Evolutionary conservation across 1,140 invertebrate genomes (phyloP).

Genomic region (Delia radicum): DNA sequence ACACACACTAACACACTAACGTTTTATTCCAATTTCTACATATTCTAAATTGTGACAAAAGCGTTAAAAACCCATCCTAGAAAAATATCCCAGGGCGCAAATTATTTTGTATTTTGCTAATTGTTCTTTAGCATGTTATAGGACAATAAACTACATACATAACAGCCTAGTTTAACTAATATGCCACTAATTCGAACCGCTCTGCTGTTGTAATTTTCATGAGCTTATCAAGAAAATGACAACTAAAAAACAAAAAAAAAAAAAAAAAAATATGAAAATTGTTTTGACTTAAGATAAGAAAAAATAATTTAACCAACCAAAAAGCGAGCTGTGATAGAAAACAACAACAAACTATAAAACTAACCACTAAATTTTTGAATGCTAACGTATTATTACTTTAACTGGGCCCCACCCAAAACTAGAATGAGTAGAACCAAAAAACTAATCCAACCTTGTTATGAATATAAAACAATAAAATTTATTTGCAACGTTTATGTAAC

Average conservation of each 20-base stretch:
- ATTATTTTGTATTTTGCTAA: conserved; percentile 28
- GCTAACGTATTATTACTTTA: background rate
- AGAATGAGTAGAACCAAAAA: background rate
- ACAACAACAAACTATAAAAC: background rate
- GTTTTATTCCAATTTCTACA: background rate
- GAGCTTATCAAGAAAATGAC: background rate
- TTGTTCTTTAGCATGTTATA: conserved; percentile 21
- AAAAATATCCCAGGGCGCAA: conserved; percentile 19
- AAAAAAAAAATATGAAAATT: conserved; percentile 25
- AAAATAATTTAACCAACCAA: too few relatives aligned
- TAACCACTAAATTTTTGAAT: background rate
- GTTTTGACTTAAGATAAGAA: conserved; percentile 29
- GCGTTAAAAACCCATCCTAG: conserved; percentile 13
- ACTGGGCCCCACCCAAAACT: conserved; percentile 5
- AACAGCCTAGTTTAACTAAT: conserved; percentile 12
- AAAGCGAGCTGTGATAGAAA: too few relatives aligned
- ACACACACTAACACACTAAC: background rate
- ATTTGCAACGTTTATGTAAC: conserved; percentile 20
- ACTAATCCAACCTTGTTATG: background rate
- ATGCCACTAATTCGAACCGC: background rate
- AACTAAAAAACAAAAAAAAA: background rate
- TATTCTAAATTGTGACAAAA: background rate
- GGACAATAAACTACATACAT: conserved; percentile 16
- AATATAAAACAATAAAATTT: conserved; percentile 25
- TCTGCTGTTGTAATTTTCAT: background rate